Evolutionary conservation across 2,113 vertebrate genomes (phyloP).

Genomic region (Ophiodon elongatus): DNA sequence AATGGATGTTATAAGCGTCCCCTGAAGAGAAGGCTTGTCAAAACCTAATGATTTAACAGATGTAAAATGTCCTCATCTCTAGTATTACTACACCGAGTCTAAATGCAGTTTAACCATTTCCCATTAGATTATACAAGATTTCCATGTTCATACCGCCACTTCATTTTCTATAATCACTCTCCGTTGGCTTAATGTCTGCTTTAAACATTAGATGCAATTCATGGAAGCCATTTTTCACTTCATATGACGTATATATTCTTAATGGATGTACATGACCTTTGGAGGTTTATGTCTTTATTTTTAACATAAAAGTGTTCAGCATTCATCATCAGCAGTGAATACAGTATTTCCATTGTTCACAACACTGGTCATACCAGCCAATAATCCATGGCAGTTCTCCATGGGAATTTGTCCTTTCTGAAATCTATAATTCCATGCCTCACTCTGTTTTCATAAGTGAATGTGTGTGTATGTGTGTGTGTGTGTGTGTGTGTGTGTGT

Average conservation of each 20-base stretch:
- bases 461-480: constrained; percentile 8
- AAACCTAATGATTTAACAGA: constrained; percentile 3
- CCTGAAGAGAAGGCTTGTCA: background rate
- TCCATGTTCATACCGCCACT: background rate
- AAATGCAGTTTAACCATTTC: constrained; percentile 15
- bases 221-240: constrained; percentile 14
- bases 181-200: background rate
- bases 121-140: background rate
- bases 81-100: background rate
- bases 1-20: constrained; percentile 1
- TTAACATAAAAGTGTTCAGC: constrained; percentile 9
- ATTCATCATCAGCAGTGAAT: constrained; percentile 37
- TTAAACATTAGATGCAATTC: background rate
- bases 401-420: constrained; percentile 54
- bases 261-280: constrained; percentile 31
- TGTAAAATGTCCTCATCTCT: background rate
- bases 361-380: constrained; percentile 35
- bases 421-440: constrained; percentile 62
- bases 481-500: background rate
- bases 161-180: constrained; percentile 2
- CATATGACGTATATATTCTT: background rate
- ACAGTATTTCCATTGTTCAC: constrained; percentile 34
- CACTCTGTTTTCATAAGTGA: constrained; percentile 33
- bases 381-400: constrained; percentile 62
- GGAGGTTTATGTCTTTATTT: constrained; percentile 34